Evolutionary conservation across 2,113 vertebrate genomes (phyloP).

Genomic region (Cromileptes altivelis): DNA sequence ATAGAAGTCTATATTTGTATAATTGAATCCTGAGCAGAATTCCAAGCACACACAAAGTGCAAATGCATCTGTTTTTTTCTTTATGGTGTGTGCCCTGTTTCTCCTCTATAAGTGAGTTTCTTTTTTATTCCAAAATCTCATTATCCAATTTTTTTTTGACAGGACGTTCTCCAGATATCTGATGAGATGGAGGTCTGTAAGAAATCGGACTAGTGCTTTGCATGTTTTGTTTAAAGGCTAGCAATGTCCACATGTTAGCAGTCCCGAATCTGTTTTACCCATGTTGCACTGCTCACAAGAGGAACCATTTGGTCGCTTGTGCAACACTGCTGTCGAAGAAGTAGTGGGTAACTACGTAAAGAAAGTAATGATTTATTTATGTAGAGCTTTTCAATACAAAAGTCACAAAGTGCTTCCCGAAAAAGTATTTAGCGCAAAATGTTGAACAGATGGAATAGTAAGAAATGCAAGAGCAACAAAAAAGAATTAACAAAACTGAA

Average conservation of each 20-base stretch:
- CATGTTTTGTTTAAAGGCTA: constrained; percentile 19
- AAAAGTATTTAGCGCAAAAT: constrained; percentile 4
- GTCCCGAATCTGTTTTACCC: neutral
- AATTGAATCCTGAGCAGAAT: constrained; percentile 1
- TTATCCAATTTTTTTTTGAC: neutral
- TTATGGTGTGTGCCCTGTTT: neutral
- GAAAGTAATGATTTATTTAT: neutral
- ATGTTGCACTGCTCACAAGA: neutral
- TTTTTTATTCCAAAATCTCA: neutral
- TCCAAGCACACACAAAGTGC: neutral
- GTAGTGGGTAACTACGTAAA: neutral
- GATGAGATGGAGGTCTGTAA: neutral
- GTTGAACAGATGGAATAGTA: neutral
- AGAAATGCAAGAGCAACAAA: neutral
- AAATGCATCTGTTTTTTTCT: neutral
- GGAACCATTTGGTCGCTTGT: neutral
- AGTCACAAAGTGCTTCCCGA: neutral
- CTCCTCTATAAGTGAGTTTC: neutral
- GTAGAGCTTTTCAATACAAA: neutral
- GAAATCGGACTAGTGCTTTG: constrained; percentile 3
- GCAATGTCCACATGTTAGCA: constrained; percentile 4
- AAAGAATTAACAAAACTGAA: neutral
- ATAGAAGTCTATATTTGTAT: neutral
- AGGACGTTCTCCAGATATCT: neutral
- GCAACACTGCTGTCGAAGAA: neutral